phyloP scores from a whole-genome alignment of 2,797 vertebrate species.

The Acipenser transmontanus region DNA sequence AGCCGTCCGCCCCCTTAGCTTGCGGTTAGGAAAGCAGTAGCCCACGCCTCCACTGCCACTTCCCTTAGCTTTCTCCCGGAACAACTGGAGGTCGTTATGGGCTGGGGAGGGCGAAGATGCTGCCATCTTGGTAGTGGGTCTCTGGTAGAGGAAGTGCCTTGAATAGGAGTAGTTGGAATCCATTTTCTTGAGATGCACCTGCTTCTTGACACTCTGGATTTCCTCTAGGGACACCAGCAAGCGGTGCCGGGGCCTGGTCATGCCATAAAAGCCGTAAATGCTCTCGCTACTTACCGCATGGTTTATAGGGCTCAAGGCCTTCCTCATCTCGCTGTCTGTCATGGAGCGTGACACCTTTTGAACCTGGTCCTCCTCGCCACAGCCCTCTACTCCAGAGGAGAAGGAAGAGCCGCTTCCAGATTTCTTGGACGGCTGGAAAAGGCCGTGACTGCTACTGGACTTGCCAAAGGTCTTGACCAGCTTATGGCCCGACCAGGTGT shows the following conservation, averaged over 20 bases:
- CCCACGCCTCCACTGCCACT: slow-evolving; percentile 64
- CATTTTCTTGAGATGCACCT: slow-evolving; percentile 64
- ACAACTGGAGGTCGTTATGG: slow-evolving; percentile 55
- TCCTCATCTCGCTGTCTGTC: slow-evolving; percentile 88
- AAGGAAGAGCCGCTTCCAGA: slow-evolving; percentile 61
- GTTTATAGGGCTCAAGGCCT: slow-evolving; percentile 79
- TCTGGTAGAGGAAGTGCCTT: slow-evolving; percentile 65
- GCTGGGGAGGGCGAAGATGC: slow-evolving; percentile 47
- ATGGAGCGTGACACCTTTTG: slow-evolving; percentile 85
- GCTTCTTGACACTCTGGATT: slow-evolving; percentile 76
- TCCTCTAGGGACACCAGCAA: slow-evolving; percentile 87
- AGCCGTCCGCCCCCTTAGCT: slow-evolving; percentile 75
- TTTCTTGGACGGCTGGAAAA: slow-evolving; percentile 88
- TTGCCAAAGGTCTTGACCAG: slow-evolving; percentile 86
- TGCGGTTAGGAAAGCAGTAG: slow-evolving; percentile 74
- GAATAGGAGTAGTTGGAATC: slow-evolving; percentile 68
- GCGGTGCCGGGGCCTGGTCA: slow-evolving; percentile 79
- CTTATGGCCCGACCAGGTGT: slow-evolving; percentile 84
- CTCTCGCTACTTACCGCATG: slow-evolving; percentile 97
- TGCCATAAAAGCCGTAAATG: slow-evolving; percentile 82
- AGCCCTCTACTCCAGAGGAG: slow-evolving; percentile 76
- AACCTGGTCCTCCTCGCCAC: slow-evolving; percentile 70
- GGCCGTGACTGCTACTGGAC: slow-evolving; percentile 74
- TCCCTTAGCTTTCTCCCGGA: slow-evolving; percentile 60
- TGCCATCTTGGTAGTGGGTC: slow-evolving; percentile 56